Evolutionary conservation across 2,888 invertebrate genomes (phyloP), one percentile per base, ranked within the genome.

Genomic region (Mythimna pallens): DNA sequence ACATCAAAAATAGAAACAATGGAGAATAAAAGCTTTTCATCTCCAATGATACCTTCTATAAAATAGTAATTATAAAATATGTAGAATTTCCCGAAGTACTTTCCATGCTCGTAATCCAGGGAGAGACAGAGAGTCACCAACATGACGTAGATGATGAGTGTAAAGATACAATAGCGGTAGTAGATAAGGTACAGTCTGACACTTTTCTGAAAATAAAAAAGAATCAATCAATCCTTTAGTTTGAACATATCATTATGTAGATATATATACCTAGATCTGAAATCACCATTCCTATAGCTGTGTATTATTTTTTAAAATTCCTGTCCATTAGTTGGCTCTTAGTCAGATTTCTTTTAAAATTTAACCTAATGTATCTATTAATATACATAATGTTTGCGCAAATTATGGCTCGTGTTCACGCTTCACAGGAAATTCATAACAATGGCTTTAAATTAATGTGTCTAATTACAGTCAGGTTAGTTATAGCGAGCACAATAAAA

Each of bases 141-240:
- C 43, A 30, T 6, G n/a, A 50, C 9, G 68, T 63, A 80, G 12
- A 22, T 12, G 6, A 47, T 8, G 12, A 78, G n/a, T 2, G 69
- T 69, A 6, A 65, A 0, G 9, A 78, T 62, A 22, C 81, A 65
- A 47, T 78, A 78, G 5, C 7, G 22, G 36, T 58, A 80, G 76
- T 78, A 78, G 2, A 12, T 1, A 3, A 40, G 34, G n/a, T 75
- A 75, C 1, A 75, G 54, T 0, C 1, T 50, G n/a, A 3, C 67
- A 58, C 54, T 80, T 75, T 34, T 80, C 78, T 80, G 80, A 25
- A 80, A 20, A 47, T 14, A 65, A 6, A 59, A 59, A 52, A 50
- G 0, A 40, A 20, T 40, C 17, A 17, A 7, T 50, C 3, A 12
- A 9, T 22, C 25, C 0, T 25, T 30, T 40, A 4, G 30, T 59